These are phyloP conservation scores for Drosophila sordidapex DNA, from an alignment of 2,888 invertebrate genomes.

Conservation along the genomic window DNA sequence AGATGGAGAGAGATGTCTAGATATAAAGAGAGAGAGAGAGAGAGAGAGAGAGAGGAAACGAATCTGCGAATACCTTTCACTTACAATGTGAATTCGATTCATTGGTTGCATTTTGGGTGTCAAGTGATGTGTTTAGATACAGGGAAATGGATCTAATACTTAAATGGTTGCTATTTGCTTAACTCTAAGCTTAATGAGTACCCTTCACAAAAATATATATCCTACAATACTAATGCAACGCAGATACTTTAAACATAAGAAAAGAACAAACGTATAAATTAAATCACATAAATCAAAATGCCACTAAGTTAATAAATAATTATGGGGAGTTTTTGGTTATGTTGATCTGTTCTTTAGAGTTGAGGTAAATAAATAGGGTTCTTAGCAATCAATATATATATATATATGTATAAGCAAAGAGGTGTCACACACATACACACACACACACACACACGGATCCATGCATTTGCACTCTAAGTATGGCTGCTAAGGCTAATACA, in stretches of 20 bases:
- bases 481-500: conserved; percentile 45
- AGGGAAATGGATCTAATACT: background rate
- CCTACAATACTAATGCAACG: background rate
- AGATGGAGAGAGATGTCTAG: background rate
- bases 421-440: background rate
- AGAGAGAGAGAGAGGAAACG: background rate
- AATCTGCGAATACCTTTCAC: background rate
- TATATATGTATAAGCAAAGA: background rate
- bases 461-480: conserved; percentile 1
- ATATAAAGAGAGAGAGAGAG: background rate
- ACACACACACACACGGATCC: conserved; percentile 1
- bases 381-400: background rate
- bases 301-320: conserved; percentile 19
- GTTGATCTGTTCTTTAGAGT: background rate
- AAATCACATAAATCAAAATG: conserved; percentile 50
- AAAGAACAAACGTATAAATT: conserved; percentile 25
- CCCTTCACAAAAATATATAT: background rate
- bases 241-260: conserved; percentile 2
- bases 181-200: background rate
- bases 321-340: background rate
- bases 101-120: background rate
- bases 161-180: background rate
- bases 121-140: background rate
- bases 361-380: conserved; percentile 24
- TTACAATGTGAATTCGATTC: background rate